A percentile compares a stretch with the other conserved stretches of the same genome.
phyloP scores from a whole-genome alignment of 2,797 vertebrate species.

The Botia kubotai region DNA sequence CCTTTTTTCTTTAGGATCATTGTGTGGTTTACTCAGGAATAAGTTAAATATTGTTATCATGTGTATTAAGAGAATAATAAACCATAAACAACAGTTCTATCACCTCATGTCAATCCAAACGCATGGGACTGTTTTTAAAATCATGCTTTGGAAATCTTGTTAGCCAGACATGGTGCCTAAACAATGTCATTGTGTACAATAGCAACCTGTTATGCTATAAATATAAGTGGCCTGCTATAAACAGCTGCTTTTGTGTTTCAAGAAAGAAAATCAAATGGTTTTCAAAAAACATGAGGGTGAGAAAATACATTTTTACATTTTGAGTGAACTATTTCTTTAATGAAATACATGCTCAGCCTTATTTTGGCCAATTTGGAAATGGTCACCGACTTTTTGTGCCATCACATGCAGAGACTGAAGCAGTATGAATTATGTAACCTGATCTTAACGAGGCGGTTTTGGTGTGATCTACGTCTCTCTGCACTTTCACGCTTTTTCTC shows the following conservation, averaged over 20 bases:
- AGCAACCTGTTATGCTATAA: neutral
- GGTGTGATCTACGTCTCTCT: conserved; percentile 38
- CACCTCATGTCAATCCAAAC: neutral
- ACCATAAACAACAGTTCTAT: neutral
- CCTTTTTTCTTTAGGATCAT: neutral
- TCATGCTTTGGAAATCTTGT: neutral
- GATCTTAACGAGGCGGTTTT: conserved; percentile 43
- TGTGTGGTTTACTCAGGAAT: conserved; percentile 4
- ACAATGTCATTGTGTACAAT: neutral
- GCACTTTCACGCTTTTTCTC: conserved; percentile 20
- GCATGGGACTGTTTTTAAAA: neutral
- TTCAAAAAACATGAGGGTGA: neutral
- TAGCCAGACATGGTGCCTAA: neutral
- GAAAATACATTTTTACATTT: neutral
- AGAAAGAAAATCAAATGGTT: too few species aligned
- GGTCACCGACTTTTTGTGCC: conserved; percentile 19
- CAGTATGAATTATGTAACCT: conserved; percentile 41
- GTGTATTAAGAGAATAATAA: neutral
- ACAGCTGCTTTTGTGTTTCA: neutral
- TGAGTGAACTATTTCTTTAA: neutral
- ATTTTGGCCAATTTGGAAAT: conserved; percentile 23
- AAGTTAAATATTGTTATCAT: neutral
- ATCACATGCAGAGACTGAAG: conserved; percentile 41
- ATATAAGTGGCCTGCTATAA: neutral
- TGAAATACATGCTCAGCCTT: neutral